Conservation (phyloP, 2,888 invertebrate genomes). For the Trachelus iudaicus region DNA sequence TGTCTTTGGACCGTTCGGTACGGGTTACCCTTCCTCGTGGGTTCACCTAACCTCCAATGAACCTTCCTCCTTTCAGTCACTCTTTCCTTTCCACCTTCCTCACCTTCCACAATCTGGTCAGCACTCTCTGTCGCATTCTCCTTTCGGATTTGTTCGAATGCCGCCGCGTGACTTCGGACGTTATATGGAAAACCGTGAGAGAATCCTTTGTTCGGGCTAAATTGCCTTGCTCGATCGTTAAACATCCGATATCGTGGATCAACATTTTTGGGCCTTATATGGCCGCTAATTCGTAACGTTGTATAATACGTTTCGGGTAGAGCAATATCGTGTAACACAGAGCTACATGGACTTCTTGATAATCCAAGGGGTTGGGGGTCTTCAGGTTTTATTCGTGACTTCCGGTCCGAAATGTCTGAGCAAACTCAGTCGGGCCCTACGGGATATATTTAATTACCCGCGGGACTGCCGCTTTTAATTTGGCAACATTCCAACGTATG, state of each 20-base stretch:
- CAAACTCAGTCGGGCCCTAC: not conserved
- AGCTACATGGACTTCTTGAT: not conserved
- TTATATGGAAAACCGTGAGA: not conserved
- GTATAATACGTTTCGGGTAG: not conserved
- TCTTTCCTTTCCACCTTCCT: not conserved
- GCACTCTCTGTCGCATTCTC: not conserved
- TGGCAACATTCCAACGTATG: slow-evolving; percentile 1
- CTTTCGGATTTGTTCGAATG: not conserved
- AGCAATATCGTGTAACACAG: not conserved
- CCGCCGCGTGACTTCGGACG: not conserved
- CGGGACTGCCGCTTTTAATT: not conserved
- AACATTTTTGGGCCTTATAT: not conserved
- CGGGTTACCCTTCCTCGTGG: not conserved
- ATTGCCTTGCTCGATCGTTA: not conserved
- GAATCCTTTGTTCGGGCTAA: not conserved
- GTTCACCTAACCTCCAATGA: not conserved
- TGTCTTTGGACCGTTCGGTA: slow-evolving; percentile 31
- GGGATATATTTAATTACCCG: not conserved
- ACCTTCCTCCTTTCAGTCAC: not conserved
- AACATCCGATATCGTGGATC: not conserved
- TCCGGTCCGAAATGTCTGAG: not conserved
- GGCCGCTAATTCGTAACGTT: not conserved
- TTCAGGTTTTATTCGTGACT: not conserved
- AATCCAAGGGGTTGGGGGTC: not conserved
- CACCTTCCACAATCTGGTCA: not conserved